Base-by-base conservation (phyloP, 2,888 invertebrate species). In the Xestia ashworthii region DNA sequence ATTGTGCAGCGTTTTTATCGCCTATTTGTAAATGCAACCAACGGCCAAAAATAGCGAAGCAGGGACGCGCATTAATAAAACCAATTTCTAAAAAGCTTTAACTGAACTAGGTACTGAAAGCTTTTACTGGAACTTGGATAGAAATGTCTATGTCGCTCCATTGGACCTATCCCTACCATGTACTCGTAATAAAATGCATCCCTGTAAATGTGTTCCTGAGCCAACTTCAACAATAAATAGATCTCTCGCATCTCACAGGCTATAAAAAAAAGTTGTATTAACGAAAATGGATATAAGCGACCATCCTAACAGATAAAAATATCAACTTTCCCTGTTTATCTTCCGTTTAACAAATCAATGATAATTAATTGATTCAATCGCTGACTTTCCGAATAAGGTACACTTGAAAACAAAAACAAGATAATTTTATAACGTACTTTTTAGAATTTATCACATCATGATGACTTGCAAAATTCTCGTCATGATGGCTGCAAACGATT, bases 391-490 rank as follows among this genome's bases (percentile, higher is more conserved):
- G 22, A 78, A 44, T 16, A n/a, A n/a, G n/a, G n/a, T n/a, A 64
- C 32, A 58, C 12, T 50, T 19, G 53, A 22, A 41, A 8, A 69
- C 25, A 1, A 55, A 44, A 80, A 69, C 65, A 80, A 69, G 68
- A 80, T 80, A 53, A 80, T 80, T 69, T 74, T 65, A 38, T 46
- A 69, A 50, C 53, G 5, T 48, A 80, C 64, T 9, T 64, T n/a
- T 50, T 58, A 71, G 48, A 79, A 55, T 68, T 60, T 71, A 53
- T 71, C 32, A 11, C 9, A 55, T 83, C 73, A 84, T 11, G 62
- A 60, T 83, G 83, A 83, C 77, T 84, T 74, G 81, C 84, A 0
- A n/a, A 25, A 64, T 58, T 46, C 16, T 14, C 19, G 12, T 62
- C 41, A 32, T 32, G 46, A 46, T 62, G 60, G 22, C 38, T 41